Conservation (phyloP, 2,888 invertebrate species). For the Epinotia ramella region DNA sequence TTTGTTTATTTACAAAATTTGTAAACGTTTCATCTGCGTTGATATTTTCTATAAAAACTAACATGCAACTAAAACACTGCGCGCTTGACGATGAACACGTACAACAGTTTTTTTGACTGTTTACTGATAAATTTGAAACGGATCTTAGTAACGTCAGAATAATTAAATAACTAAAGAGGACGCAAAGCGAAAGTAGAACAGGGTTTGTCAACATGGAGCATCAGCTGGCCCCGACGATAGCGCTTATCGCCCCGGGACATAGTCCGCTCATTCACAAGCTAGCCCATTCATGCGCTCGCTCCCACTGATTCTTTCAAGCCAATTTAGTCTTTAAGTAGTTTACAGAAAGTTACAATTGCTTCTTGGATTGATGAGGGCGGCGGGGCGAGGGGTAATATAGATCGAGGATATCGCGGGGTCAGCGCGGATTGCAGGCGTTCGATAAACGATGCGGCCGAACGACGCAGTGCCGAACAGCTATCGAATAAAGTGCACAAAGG, state of each 20-base stretch:
- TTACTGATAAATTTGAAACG: conserved; percentile 31
- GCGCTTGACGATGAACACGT: neutral
- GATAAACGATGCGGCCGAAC: conserved; percentile 75
- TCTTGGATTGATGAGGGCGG: conserved; percentile 52
- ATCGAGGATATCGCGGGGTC: conserved; percentile 84
- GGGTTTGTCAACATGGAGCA: conserved; percentile 83
- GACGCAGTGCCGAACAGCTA: conserved; percentile 61
- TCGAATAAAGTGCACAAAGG: conserved; percentile 48
- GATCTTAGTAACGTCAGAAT: conserved; percentile 53
- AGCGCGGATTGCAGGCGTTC: conserved; percentile 83
- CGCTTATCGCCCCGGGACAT: conserved; percentile 83
- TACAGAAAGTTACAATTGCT: conserved; percentile 61
- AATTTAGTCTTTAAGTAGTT: conserved; percentile 66
- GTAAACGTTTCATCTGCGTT: neutral
- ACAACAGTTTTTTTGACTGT: neutral
- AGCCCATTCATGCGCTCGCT: conserved; percentile 81
- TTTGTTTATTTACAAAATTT: neutral
- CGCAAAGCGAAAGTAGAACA: conserved; percentile 79
- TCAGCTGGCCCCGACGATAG: conserved; percentile 84
- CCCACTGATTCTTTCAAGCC: conserved; percentile 54
- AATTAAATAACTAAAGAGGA: conserved; percentile 74
- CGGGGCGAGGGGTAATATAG: conserved; percentile 73
- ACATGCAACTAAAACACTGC: neutral
- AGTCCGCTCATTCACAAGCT: conserved; percentile 84
- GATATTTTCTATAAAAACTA: neutral